A percentile compares a stretch with the other conserved stretches of the same genome.
Conservation (phyloP, 2,113 vertebrate genomes). For the Rhodinocichla rosea region DNA sequence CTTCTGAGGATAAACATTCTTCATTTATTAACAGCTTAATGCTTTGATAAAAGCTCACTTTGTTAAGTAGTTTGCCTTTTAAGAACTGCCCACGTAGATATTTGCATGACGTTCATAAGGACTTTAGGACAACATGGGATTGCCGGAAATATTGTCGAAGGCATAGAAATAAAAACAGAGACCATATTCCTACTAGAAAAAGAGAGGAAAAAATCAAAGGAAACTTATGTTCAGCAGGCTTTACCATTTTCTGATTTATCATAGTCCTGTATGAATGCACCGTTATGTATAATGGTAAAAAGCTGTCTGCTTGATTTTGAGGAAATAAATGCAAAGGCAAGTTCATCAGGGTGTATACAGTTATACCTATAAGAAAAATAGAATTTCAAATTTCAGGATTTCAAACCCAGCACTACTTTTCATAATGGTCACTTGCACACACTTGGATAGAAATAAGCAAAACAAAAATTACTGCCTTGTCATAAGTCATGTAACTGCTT, state of each 20-base stretch:
- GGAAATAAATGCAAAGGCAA: neutral
- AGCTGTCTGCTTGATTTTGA: neutral
- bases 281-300: neutral
- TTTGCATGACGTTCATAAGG: conserved; percentile 39
- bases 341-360: rapidly evolving
- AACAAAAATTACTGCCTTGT: neutral
- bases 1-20: conserved; percentile 59
- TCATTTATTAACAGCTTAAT: conserved; percentile 66
- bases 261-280: neutral
- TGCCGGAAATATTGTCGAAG: conserved; percentile 16
- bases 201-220: conserved; percentile 3
- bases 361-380: neutral
- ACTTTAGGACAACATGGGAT: neutral
- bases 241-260: neutral
- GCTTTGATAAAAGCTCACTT: conserved; percentile 69
- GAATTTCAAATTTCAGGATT: neutral
- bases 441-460: neutral
- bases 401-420: neutral
- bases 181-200: neutral
- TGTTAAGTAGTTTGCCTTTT: conserved; percentile 55
- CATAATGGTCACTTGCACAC: rapidly evolving
- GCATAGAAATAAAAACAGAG: conserved; percentile 13
- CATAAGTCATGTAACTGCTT: neutral
- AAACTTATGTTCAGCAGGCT: conserved; percentile 11
- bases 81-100: neutral